phyloP scores from a whole-genome alignment of 2,888 invertebrate genomes.

The Rhagonycha fulva region DNA sequence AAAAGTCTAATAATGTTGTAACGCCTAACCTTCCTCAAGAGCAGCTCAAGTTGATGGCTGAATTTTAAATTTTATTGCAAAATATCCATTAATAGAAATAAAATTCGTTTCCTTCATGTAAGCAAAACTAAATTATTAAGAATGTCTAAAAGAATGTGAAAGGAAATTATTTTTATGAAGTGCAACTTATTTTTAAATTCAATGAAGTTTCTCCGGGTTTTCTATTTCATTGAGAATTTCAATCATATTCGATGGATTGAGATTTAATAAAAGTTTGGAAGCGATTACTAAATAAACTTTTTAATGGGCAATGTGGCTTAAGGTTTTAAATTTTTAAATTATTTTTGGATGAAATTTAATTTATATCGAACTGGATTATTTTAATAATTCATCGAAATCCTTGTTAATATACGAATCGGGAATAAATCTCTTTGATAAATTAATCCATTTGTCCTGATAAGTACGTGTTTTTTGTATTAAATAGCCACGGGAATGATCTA shows the following conservation, averaged over 20 bases:
- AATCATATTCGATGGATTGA: neutral
- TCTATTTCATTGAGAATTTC: neutral
- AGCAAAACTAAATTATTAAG: neutral
- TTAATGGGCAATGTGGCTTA: neutral
- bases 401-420: neutral
- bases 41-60: neutral
- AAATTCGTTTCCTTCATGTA: neutral
- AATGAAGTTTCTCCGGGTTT: neutral
- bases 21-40: neutral
- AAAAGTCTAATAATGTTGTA: neutral
- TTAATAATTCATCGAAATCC: neutral
- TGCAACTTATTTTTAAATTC: neutral
- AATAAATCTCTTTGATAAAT: neutral
- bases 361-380: neutral
- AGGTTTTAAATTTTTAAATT: neutral
- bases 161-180: neutral
- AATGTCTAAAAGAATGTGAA: neutral
- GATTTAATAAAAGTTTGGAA: neutral
- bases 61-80: neutral
- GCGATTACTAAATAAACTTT: neutral
- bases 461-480: neutral
- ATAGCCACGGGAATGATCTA: neutral
- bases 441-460: neutral
- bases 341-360: neutral
- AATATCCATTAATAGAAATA: neutral